These are phyloP conservation scores for Oncorhynchus nerka DNA, from an alignment of 2,113 vertebrate species.

Conservation along the genomic window DNA sequence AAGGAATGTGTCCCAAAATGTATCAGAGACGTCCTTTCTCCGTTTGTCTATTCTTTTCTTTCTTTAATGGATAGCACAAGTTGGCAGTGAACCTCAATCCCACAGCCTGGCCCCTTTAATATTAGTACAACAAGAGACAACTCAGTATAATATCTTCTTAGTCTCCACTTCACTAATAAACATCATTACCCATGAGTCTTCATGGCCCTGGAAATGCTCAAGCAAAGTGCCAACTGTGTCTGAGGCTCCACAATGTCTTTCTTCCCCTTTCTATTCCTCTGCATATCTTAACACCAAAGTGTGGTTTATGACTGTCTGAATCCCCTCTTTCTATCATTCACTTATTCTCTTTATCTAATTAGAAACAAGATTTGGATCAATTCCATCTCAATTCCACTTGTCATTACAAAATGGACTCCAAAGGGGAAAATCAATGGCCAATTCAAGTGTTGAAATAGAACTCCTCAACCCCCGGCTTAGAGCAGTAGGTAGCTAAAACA, in stretches of 20 bases:
- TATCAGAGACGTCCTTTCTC: constrained; percentile 39
- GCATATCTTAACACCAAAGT: too few species aligned
- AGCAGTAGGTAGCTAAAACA: neutral
- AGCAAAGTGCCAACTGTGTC: neutral
- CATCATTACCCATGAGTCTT: neutral
- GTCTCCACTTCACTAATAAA: too few species aligned
- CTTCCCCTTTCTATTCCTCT: neutral
- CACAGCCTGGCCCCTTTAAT: neutral
- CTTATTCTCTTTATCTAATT: neutral
- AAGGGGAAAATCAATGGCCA: neutral
- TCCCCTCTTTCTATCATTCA: neutral
- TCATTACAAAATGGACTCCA: neutral
- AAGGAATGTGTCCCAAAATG: constrained; percentile 40
- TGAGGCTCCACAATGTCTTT: neutral
- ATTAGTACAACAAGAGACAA: neutral
- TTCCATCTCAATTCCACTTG: neutral
- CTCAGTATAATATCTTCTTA: too few species aligned
- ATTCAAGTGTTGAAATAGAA: neutral
- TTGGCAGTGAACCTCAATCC: neutral
- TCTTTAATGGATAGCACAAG: neutral
- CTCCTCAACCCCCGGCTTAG: neutral
- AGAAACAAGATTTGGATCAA: neutral
- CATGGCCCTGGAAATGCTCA: neutral
- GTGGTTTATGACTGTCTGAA: neutral
- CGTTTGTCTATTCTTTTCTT: constrained; percentile 8